Base-by-base conservation (phyloP, 2,888 invertebrate species). In the Standfussiana lucernea region DNA sequence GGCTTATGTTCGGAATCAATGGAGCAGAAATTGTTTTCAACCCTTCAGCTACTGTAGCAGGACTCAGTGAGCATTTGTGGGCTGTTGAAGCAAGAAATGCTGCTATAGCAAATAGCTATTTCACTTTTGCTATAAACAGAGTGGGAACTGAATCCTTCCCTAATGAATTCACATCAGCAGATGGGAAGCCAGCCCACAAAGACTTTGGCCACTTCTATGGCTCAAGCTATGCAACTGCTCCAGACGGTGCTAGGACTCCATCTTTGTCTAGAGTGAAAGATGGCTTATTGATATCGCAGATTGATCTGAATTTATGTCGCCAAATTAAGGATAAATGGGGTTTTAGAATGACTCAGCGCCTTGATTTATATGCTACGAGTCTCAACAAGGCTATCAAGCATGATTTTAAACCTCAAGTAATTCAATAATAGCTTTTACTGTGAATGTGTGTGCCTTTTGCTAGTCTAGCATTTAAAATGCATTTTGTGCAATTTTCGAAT, bases 1-100 rank as follows among this genome's bases (percentile, higher is more conserved):
- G 99, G 99, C 97, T 99, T 95, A 99, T 99, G 98, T 99, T 99
- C 96, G 99, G 99, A 0, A 92, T 99, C 35, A 99, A 99, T 95
- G 99, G 99, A 7, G 99, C 99, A 2, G 99, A 99, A 97, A 99
- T 99, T 86, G 99, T 99, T 0, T 99, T 99, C 94, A 99, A 99
- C 95, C 99, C 99, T 10, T 99, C 99, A n/a, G 99, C 99, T 2
- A 99, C 99, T 89, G 98, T 97, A 47, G 97, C 97, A 42, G 97
- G 96, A 0, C 93, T 98, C 13, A 99, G 99, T 95, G 99, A 99
- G 94, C 99, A 99, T 1, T 94, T 99, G 76, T 99, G 99, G 99
- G 97, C 98, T 6, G 97, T 99, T 78, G 99, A 99, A 96, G 99
- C 99, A 0, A 97, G 99, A 82, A 99, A 98, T 97, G 99, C 99